These are phyloP conservation scores for Drosophila sordidapex DNA, from an alignment of 2,888 invertebrate species.

Conservation along the genomic window DNA sequence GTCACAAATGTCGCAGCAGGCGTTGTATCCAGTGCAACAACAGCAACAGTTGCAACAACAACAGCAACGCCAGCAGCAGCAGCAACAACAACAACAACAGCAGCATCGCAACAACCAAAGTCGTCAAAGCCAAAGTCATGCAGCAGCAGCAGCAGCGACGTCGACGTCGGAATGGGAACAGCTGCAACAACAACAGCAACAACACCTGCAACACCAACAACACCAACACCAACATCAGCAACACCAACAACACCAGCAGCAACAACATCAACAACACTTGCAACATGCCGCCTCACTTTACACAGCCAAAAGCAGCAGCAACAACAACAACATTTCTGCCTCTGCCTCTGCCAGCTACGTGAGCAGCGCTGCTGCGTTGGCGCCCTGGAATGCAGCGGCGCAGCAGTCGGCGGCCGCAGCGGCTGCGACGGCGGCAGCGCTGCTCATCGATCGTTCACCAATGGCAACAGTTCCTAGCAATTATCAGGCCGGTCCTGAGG, in stretches of 20 bases:
- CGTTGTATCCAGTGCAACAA: slow-evolving; percentile 74
- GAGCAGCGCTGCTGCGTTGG: slow-evolving; percentile 76
- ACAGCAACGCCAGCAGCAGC: slow-evolving; percentile 52
- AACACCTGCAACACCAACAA: slow-evolving; percentile 44
- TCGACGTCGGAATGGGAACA: slow-evolving; percentile 83
- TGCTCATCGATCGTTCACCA: slow-evolving; percentile 84
- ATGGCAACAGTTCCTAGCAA: slow-evolving; percentile 85
- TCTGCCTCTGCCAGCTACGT: slow-evolving; percentile 53
- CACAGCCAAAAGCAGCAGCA: slow-evolving; percentile 66
- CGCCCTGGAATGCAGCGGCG: slow-evolving; percentile 71
- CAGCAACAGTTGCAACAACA: slow-evolving; percentile 48
- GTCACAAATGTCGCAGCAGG: slow-evolving; percentile 77
- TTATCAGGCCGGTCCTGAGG: slow-evolving; percentile 85
- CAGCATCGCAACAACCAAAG: slow-evolving; percentile 81
- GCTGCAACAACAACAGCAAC: slow-evolving; percentile 74
- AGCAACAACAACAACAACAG: slow-evolving; percentile 64
- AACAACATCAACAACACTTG: slow-evolving; percentile 50
- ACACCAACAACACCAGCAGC: slow-evolving; percentile 46
- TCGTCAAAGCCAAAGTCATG: slow-evolving; percentile 79
- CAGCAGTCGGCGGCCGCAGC: slow-evolving; percentile 56
- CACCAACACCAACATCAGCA: slow-evolving; percentile 27
- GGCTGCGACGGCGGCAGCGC: slow-evolving; percentile 69
- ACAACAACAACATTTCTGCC: slow-evolving; percentile 29
- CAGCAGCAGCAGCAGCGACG: slow-evolving; percentile 60
- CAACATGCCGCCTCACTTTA: slow-evolving; percentile 62